Conservation (phyloP, 2,113 vertebrate species). For the Chionodraco myersi region DNA sequence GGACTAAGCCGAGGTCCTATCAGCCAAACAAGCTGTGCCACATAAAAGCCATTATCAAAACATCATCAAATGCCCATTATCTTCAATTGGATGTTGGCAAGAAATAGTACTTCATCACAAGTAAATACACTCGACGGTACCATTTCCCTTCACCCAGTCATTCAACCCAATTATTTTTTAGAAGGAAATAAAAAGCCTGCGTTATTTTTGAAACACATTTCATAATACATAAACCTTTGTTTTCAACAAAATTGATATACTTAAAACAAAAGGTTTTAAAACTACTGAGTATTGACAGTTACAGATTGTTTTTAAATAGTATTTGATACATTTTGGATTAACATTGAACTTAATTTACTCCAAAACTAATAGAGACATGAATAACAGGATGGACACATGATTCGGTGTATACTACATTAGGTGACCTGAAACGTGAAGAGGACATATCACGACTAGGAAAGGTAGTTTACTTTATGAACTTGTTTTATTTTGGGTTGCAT, state of each 20-base stretch:
- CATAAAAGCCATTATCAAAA: conserved; percentile 48
- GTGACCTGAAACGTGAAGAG: too few species aligned
- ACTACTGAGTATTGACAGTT: neutral
- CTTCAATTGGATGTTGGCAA: conserved; percentile 34
- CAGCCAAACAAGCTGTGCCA: conserved; percentile 42
- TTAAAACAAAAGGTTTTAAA: neutral
- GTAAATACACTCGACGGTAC: conserved; percentile 24
- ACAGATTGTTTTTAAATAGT: neutral
- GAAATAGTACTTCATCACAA: conserved; percentile 27
- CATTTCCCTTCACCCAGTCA: conserved; percentile 10
- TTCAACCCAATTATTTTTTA: conserved; percentile 26
- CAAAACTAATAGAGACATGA: too few species aligned
- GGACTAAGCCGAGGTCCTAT: conserved; percentile 20
- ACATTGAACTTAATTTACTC: neutral
- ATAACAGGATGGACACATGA: too few species aligned
- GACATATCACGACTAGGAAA: too few species aligned
- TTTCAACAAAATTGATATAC: neutral
- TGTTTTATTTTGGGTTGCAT: too few species aligned
- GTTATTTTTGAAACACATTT: conserved; percentile 24
- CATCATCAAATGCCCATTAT: conserved; percentile 59
- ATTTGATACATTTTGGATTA: neutral
- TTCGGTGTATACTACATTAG: too few species aligned
- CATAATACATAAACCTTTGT: neutral
- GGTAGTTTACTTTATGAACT: too few species aligned
- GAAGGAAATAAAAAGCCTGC: conserved; percentile 21